A percentile compares a stretch with the other conserved stretches of the same genome.
These are phyloP conservation scores for Eulacestoma nigropectus DNA, from an alignment of 2,113 vertebrate species.

Conservation along the genomic window DNA sequence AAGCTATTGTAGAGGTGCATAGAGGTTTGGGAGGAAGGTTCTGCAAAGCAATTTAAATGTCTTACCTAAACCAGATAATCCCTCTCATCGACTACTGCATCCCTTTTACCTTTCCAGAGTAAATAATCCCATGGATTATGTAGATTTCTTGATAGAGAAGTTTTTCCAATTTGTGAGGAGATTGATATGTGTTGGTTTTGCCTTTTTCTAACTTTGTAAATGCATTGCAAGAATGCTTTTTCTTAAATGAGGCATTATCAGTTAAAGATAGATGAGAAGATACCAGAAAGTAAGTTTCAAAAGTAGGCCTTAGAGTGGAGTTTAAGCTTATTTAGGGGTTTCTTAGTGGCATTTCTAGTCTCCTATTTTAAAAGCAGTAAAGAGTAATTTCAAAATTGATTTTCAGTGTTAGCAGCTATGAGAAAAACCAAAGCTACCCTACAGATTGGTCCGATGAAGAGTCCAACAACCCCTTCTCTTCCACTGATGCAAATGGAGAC, in stretches of 20 bases:
- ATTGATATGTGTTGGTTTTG: background rate
- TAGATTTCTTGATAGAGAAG: background rate
- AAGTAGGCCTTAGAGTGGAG: background rate
- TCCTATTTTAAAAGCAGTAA: background rate
- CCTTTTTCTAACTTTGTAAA: background rate
- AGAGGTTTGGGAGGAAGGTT: background rate
- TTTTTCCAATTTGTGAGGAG: background rate
- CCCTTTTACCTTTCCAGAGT: background rate
- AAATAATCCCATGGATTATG: background rate
- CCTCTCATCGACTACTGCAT: background rate
- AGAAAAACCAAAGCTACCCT: constrained; percentile 81
- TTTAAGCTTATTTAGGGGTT: background rate
- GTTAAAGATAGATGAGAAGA: background rate
- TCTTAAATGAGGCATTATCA: background rate
- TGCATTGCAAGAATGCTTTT: background rate
- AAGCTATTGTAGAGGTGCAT: background rate
- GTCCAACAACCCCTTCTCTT: constrained; percentile 86
- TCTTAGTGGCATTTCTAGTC: background rate
- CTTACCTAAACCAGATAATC: background rate
- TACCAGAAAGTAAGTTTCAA: background rate
- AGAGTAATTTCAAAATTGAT: background rate
- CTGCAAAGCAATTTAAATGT: background rate
- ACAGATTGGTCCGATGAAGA: constrained; percentile 93
- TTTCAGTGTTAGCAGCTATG: constrained; percentile 80
- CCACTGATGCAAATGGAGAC: constrained; percentile 82